A percentile compares a stretch with the other conserved stretches of the same genome.
phyloP scores from a whole-genome alignment of 2,113 vertebrate species.

The Falco punctatus region DNA sequence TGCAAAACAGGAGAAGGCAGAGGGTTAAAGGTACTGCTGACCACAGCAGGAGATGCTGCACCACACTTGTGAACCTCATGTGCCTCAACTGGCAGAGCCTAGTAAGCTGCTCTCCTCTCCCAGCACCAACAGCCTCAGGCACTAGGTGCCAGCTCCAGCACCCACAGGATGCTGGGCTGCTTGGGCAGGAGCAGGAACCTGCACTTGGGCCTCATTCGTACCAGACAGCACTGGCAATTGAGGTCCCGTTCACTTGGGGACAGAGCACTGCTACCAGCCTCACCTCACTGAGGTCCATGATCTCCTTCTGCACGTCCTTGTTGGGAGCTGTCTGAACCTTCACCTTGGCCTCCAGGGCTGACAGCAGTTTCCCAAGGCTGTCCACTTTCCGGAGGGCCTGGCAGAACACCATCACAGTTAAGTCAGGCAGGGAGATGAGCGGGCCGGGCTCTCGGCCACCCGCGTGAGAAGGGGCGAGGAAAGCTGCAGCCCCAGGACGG shows the following conservation, averaged over 20 bases:
- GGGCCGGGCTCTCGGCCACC: neutral
- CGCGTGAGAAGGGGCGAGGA: neutral
- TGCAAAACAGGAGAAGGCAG: conserved; percentile 49
- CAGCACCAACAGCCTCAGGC: neutral
- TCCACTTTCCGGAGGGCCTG: conserved; percentile 94
- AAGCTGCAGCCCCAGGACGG: neutral
- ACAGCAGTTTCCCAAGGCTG: conserved; percentile 80
- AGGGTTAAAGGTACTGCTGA: neutral
- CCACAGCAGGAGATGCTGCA: neutral
- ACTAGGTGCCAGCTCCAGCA: neutral
- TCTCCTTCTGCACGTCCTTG: conserved; percentile 95
- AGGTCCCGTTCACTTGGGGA: neutral
- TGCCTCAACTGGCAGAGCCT: neutral
- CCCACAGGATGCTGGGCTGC: neutral
- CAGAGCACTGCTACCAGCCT: neutral
- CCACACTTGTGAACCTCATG: neutral
- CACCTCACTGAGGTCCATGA: conserved; percentile 92
- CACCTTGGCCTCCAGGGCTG: conserved; percentile 84
- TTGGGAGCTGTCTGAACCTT: conserved; percentile 89
- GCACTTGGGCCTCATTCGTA: neutral
- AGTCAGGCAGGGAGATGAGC: neutral
- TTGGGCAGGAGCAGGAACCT: neutral
- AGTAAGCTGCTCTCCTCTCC: neutral
- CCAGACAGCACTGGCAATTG: neutral
- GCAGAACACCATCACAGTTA: neutral